phyloP scores from a whole-genome alignment of 1,140 invertebrate species.

The Trypoxylus dichotomus region DNA sequence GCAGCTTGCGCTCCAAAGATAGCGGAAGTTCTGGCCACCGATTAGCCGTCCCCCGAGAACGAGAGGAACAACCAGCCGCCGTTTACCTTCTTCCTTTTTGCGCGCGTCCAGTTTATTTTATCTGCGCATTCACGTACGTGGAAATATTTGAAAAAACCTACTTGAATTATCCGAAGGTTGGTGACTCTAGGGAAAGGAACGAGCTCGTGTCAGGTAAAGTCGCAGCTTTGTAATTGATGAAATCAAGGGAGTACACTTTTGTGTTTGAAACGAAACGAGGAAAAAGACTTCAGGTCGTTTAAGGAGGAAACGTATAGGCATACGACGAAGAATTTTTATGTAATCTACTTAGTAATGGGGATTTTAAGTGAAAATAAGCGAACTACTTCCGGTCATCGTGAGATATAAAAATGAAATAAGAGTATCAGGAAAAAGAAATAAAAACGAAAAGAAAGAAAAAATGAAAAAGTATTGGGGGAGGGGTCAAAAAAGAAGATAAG shows the following conservation, averaged over 20 bases:
- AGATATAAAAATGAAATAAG: too few species aligned
- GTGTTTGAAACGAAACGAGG: too few species aligned
- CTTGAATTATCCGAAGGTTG: background rate
- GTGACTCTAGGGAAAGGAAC: background rate
- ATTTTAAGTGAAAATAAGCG: too few species aligned
- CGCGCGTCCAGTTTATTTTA: background rate
- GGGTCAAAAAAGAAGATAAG: too few species aligned
- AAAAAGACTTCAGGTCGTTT: too few species aligned
- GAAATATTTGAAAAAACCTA: background rate
- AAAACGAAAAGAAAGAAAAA: too few species aligned
- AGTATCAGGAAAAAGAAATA: too few species aligned
- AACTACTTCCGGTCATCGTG: too few species aligned
- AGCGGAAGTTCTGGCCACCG: conserved; percentile 16
- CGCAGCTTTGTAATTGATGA: background rate
- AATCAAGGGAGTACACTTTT: background rate
- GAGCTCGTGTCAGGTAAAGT: background rate
- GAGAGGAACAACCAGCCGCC: background rate
- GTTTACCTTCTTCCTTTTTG: background rate
- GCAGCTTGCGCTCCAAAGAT: background rate
- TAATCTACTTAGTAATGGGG: too few species aligned
- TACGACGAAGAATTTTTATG: too few species aligned
- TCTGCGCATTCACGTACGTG: background rate
- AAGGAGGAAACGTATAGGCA: too few species aligned
- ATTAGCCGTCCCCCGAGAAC: background rate
- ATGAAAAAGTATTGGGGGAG: too few species aligned